These are phyloP conservation scores for Tauraco hartlaubi DNA, from an alignment of 2,797 vertebrate species.

Conservation along the genomic window DNA sequence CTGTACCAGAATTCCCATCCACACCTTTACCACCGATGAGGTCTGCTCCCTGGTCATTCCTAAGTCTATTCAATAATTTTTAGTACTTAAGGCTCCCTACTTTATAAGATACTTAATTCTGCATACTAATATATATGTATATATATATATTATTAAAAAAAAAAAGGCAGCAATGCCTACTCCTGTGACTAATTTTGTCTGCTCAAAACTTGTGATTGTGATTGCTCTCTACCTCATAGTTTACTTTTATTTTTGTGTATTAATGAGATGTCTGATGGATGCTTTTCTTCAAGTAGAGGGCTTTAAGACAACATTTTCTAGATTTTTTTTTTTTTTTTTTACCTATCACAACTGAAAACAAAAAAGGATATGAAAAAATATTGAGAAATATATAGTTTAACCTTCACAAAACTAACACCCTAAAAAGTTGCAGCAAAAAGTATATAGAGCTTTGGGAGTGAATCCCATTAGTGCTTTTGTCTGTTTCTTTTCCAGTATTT, in stretches of 20 bases:
- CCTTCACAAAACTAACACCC: background rate
- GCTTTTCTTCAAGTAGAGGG: background rate
- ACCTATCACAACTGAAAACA: background rate
- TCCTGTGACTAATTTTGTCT: background rate
- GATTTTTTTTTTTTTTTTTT: background rate
- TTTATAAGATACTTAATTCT: background rate
- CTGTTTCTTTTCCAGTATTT: background rate
- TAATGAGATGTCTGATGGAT: background rate
- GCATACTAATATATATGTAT: background rate
- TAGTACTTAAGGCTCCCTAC: background rate
- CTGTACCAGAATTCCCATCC: background rate
- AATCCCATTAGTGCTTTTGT: background rate
- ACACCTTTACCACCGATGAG: background rate
- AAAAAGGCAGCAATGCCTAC: background rate
- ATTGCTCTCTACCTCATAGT: background rate
- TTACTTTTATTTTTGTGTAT: background rate
- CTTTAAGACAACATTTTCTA: background rate
- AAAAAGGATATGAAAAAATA: background rate
- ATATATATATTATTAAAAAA: background rate
- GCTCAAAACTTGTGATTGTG: background rate
- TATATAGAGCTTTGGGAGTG: background rate
- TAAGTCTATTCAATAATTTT: background rate
- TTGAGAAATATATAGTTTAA: background rate
- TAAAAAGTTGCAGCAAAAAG: background rate
- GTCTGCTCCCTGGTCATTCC: conserved; percentile 11